Evolutionary conservation across 2,113 vertebrate species (phyloP).

Genomic region (Pelecanoides urinatrix): DNA sequence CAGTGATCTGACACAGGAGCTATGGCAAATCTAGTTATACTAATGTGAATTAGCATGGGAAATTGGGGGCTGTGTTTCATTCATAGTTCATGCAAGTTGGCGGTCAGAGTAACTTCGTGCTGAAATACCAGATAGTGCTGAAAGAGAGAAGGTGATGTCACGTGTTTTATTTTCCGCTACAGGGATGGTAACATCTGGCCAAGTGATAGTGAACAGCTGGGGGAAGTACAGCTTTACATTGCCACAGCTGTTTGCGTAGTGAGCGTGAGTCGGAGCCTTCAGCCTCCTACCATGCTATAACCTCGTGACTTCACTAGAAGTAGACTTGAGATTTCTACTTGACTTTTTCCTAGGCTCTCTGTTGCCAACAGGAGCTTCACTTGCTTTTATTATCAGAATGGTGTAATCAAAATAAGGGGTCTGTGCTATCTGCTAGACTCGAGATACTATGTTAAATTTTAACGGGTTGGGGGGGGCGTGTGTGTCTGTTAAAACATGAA

Average conservation of each 20-base stretch:
- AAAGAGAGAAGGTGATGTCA: not conserved
- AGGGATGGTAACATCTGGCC: not conserved
- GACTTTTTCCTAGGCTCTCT: not conserved
- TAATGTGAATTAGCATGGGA: not conserved
- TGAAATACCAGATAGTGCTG: not conserved
- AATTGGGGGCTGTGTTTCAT: rapidly evolving
- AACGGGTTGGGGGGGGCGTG: rapidly evolving
- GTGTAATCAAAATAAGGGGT: not conserved
- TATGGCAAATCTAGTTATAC: not conserved
- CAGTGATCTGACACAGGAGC: not conserved
- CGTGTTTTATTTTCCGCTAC: not conserved
- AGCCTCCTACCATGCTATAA: not conserved
- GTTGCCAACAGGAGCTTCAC: not conserved
- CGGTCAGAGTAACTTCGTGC: not conserved
- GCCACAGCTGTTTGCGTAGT: not conserved
- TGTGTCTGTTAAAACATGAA: not conserved
- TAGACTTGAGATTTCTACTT: not conserved
- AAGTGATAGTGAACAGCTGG: not conserved
- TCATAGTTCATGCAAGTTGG: rapidly evolving
- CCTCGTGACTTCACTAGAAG: not conserved
- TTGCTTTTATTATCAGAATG: not conserved
- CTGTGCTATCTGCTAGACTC: not conserved
- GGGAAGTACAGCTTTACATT: not conserved
- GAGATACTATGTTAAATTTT: not conserved
- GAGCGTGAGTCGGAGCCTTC: not conserved